phyloP scores from a whole-genome alignment of 2,888 invertebrate species.

The Nasonovia ribisnigri region DNA sequence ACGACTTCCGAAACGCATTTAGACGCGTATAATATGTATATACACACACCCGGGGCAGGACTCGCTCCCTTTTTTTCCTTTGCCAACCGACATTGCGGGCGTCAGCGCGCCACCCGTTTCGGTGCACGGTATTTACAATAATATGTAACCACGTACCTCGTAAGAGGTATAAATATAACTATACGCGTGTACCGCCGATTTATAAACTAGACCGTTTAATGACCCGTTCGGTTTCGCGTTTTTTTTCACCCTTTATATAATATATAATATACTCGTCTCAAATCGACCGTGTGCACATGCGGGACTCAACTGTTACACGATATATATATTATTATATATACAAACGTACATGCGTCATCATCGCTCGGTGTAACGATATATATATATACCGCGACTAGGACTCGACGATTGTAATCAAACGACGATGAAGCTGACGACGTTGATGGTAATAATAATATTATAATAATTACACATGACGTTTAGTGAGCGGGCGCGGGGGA shows the following conservation, averaged over 20 bases:
- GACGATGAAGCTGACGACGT: not conserved
- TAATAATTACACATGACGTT: not conserved
- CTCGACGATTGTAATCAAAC: not conserved
- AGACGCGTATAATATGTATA: not conserved
- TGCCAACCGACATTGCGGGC: not conserved
- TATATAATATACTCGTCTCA: not conserved
- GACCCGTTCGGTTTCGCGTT: slow-evolving; percentile 16
- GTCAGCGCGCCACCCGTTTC: not conserved
- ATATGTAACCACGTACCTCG: not conserved
- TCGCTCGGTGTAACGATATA: not conserved
- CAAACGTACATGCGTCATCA: not conserved
- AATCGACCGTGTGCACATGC: not conserved
- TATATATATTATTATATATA: too few species aligned
- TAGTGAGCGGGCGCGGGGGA: not conserved
- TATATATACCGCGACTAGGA: not conserved
- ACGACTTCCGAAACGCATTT: slow-evolving; percentile 64
- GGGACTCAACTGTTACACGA: not conserved
- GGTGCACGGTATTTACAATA: not conserved
- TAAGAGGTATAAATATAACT: not conserved
- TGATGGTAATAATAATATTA: not conserved
- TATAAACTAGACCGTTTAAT: slow-evolving; percentile 57
- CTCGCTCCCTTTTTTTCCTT: not conserved
- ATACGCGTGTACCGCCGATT: not conserved
- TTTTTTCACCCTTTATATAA: slow-evolving; percentile 5
- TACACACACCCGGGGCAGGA: not conserved